These are phyloP conservation scores for Heliocidaris tuberculata DNA, from an alignment of 35 echinoderm and acorn worm species.

Conservation along the genomic window DNA sequence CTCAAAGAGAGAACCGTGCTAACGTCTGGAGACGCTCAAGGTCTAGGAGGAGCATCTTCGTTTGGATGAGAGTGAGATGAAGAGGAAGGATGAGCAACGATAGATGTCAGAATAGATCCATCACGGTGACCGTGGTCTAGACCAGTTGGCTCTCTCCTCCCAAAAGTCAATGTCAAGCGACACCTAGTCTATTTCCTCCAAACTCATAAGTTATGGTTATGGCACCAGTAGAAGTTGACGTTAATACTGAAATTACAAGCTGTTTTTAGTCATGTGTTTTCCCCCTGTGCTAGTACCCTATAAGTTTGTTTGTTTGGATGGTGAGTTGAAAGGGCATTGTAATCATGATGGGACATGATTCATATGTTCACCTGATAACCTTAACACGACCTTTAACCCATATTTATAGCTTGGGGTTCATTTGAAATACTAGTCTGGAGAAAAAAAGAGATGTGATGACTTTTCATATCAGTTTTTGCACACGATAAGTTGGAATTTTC, in stretches of 20 bases:
- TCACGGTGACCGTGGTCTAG: constrained; percentile 3
- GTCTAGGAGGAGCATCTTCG: not conserved
- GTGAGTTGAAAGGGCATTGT: not conserved
- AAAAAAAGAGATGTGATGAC: too few relatives aligned
- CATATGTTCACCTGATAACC: too few relatives aligned
- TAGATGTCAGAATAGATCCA: constrained; percentile 12
- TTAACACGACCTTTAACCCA: too few relatives aligned
- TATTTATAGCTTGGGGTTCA: too few relatives aligned
- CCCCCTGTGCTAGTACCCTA: not conserved
- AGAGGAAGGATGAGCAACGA: not conserved
- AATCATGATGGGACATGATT: too few relatives aligned
- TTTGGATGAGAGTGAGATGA: constrained; percentile 2
- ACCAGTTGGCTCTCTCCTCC: not conserved
- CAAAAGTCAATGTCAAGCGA: not conserved
- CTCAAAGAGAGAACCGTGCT: not conserved
- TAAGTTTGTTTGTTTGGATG: not conserved
- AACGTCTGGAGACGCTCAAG: not conserved
- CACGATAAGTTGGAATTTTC: not conserved
- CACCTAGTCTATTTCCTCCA: not conserved
- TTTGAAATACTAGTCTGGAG: not conserved
- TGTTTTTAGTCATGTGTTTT: not conserved
- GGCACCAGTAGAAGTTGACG: not conserved
- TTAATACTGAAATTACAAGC: not conserved
- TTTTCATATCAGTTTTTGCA: too few relatives aligned
- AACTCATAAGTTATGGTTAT: not conserved